Conservation (phyloP, 2,797 vertebrate species). For the Sphenodon punctatus region DNA sequence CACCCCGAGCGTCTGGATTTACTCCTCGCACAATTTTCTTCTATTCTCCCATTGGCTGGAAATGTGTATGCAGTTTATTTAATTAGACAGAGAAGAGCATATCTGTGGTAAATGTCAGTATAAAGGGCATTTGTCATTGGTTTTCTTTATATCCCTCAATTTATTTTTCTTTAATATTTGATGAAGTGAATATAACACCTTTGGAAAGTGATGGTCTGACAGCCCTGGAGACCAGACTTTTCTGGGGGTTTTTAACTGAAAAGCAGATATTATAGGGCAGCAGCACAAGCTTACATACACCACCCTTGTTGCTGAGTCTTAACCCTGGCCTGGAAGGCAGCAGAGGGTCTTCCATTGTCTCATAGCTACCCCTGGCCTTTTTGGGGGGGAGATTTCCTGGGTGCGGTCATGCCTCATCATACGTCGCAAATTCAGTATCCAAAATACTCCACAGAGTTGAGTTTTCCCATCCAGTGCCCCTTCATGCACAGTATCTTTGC, state of each 20-base stretch:
- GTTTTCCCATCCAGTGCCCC: too few species aligned
- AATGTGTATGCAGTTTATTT: background rate
- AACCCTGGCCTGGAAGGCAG: background rate
- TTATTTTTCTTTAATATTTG: background rate
- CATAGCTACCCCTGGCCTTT: background rate
- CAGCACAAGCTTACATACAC: background rate
- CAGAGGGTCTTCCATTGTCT: background rate
- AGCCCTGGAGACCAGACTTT: background rate
- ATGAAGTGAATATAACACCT: background rate
- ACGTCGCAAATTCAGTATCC: too few species aligned
- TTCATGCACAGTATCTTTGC: too few species aligned
- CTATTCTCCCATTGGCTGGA: background rate
- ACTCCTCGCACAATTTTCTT: background rate
- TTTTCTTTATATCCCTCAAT: fast-evolving
- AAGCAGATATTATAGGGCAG: background rate
- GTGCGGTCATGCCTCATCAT: too few species aligned
- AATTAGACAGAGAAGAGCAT: background rate
- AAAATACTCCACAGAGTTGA: too few species aligned
- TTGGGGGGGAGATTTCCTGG: background rate
- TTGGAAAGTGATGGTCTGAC: background rate
- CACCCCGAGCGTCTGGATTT: background rate
- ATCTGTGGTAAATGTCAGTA: background rate
- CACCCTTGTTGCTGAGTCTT: background rate
- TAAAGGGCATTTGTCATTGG: background rate
- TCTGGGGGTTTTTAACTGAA: background rate